Evolutionary conservation across 2,113 vertebrate species (phyloP).

Genomic region (Tragelaphus strepsiceros): DNA sequence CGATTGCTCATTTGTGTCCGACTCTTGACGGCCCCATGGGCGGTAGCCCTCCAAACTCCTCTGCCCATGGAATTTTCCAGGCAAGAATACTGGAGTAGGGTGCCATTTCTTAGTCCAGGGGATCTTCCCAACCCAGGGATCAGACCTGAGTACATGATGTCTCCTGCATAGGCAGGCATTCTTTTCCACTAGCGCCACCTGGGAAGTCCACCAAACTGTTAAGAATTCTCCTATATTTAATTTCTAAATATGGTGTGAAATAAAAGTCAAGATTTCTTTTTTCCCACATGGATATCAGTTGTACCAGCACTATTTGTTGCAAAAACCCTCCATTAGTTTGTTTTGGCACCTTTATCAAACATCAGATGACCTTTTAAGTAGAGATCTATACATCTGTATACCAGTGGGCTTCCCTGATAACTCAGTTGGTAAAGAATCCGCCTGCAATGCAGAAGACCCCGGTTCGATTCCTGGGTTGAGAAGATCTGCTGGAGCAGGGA

Average conservation of each 20-base stretch:
- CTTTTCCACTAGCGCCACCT: neutral
- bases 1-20: fast-evolving
- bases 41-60: neutral
- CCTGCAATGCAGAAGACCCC: neutral
- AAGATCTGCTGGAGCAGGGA: too few species aligned
- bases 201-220: neutral
- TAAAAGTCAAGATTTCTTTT: neutral
- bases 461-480: neutral
- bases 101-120: neutral
- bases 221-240: neutral
- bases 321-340: neutral
- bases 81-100: neutral
- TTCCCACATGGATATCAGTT: neutral
- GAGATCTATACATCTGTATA: neutral
- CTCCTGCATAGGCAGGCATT: neutral
- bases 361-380: neutral
- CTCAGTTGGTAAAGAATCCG: neutral
- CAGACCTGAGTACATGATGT: neutral
- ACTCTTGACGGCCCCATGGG: neutral
- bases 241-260: neutral
- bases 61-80: neutral
- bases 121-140: neutral
- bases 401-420: neutral
- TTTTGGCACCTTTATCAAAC: neutral
- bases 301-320: neutral